phyloP scores from a whole-genome alignment of 1,140 invertebrate genomes.

The Sycophaga agraensis region DNA sequence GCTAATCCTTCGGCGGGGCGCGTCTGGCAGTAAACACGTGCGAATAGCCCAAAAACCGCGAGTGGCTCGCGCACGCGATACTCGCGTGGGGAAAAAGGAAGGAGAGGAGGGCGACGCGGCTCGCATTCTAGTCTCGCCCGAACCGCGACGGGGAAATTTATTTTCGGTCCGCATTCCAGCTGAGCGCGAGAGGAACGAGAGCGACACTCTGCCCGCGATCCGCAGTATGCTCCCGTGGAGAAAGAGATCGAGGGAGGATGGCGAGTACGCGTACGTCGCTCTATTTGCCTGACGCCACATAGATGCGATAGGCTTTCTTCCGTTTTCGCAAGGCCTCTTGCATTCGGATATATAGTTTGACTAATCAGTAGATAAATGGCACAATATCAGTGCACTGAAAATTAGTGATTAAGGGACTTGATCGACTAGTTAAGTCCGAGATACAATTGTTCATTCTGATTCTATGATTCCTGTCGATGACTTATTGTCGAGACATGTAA shows the following conservation, averaged over 20 bases:
- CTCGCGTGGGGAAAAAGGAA: not conserved
- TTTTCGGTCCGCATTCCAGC: constrained; percentile 47
- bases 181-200: constrained; percentile 19
- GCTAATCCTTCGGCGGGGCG: no score
- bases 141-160: constrained; percentile 36
- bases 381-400: no score
- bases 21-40: constrained; percentile 10
- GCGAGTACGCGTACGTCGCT: not conserved
- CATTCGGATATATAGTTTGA: no score
- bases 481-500: no score
- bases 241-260: no score
- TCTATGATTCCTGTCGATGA: no score
- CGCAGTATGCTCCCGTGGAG: constrained; percentile 4
- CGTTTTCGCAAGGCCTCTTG: no score
- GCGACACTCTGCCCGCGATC: not conserved
- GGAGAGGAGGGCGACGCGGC: not conserved
- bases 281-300: constrained; percentile 8
- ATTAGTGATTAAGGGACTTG: no score
- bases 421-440: no score
- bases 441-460: no score
- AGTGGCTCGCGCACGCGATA: not conserved
- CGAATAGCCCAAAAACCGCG: not conserved
- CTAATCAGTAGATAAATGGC: no score
- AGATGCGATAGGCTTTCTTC: no score
- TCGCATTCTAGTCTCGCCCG: not conserved